Evolutionary conservation across 2,888 invertebrate species (phyloP), one percentile per base, ranked within the genome.

Genomic region (Teinopalpus imperialis): DNA sequence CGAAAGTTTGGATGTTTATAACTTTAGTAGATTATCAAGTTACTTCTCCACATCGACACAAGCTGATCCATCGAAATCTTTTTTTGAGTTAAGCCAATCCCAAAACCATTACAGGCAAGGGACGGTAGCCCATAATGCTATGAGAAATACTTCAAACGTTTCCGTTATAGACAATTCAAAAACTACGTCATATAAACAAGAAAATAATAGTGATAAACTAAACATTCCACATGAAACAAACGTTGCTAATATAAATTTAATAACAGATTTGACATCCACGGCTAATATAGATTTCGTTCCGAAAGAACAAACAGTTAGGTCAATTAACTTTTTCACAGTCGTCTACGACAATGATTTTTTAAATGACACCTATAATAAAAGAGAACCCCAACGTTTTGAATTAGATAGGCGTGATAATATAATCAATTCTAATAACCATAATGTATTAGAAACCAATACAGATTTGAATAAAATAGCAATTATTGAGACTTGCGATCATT

Each of bases 41-140:
- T 88, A 88, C 47, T 88, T 88, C 40, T 58, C 74, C 3, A 54
- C 79, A 0, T 77, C 81, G 20, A 49, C 71, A 0, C 76, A 81
- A 70, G 64, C 77, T 0, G 83, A 86, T 1, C 76, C 70, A 26
- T 64, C 78, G 9, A 87, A 87, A 55, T 78, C 87, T 82, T 88
- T 88, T 88, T 88, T 88, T 86, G 87, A 88, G 57, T 68, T 87
- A 42, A 87, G 88, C 61, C 75, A 82, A 48, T 79, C 85, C 45
- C 83, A 86, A 74, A 76, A 85, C 30, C 86, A 87, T 50, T 85
- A 81, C 18, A 74, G 81, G 55, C 80, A 83, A 43, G 64, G 61
- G 10, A 51, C 53, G 1, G 3, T 3, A 5, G 3, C 20, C 0
- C 10, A 20, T 5, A 20, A 13, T 13, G 7, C 7, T n/a, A 20